A percentile compares a stretch with the other conserved stretches of the same genome.
Conservation (phyloP, 1,140 invertebrate species). For the Drosophila pallidifrons region DNA sequence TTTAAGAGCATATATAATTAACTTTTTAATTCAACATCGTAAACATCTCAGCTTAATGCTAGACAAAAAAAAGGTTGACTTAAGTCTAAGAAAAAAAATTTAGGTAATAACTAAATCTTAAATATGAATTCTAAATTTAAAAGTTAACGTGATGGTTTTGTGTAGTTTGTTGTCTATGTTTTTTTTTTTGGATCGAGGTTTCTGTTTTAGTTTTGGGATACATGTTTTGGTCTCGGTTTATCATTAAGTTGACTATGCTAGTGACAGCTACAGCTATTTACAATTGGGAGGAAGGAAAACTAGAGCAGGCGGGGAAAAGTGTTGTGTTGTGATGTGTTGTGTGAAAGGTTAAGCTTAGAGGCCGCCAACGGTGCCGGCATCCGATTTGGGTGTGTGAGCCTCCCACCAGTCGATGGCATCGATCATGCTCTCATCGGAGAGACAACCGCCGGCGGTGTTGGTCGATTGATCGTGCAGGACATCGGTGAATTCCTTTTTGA, state of each 20-base stretch:
- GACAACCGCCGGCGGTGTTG: slow-evolving; percentile 46
- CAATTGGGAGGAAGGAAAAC: slow-evolving; percentile 1
- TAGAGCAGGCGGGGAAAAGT: not conserved
- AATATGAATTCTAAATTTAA: slow-evolving; percentile 5
- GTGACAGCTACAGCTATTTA: slow-evolving; percentile 19
- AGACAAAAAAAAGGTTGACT: slow-evolving; percentile 29
- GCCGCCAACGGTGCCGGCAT: slow-evolving; percentile 55
- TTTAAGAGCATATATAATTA: slow-evolving; percentile 30
- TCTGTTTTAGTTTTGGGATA: slow-evolving; percentile 10
- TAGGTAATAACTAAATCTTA: not conserved
- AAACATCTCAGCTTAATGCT: slow-evolving; percentile 46
- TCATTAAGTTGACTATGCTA: slow-evolving; percentile 57
- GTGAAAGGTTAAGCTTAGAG: slow-evolving; percentile 9
- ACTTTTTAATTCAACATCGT: slow-evolving; percentile 52
- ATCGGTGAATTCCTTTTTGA: slow-evolving; percentile 81
- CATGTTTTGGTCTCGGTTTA: slow-evolving; percentile 49
- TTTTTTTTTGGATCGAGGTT: slow-evolving; percentile 2
- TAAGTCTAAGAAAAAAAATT: not conserved
- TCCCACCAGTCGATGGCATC: slow-evolving; percentile 86
- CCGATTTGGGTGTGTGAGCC: slow-evolving; percentile 83
- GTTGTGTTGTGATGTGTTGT: too few relatives aligned
- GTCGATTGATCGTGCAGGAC: slow-evolving; percentile 76
- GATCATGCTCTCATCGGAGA: slow-evolving; percentile 85
- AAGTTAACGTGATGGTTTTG: not conserved
- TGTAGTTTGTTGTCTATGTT: not conserved